Evolutionary conservation across 2,797 vertebrate genomes (phyloP).

Genomic region (Dryobates pubescens): DNA sequence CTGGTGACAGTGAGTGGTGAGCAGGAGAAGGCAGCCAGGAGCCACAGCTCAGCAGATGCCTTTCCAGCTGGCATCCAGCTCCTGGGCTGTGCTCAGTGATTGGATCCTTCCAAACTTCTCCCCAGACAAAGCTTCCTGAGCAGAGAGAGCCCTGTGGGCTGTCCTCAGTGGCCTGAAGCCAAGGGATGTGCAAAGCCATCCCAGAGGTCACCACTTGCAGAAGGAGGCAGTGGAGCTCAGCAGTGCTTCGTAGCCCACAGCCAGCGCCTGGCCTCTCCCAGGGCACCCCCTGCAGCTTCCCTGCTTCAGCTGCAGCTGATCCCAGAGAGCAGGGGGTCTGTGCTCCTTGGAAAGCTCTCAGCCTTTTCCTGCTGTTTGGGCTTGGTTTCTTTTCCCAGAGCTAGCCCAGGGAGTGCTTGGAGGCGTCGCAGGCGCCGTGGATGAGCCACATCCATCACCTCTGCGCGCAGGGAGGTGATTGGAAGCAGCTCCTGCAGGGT

Average conservation of each 20-base stretch:
- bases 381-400: neutral
- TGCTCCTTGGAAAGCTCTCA: neutral
- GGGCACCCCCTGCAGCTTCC: neutral
- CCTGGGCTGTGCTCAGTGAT: neutral
- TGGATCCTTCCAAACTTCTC: neutral
- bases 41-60: no score
- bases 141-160: neutral
- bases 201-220: neutral
- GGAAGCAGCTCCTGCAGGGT: neutral
- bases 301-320: neutral
- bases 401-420: neutral
- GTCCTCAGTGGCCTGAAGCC: neutral
- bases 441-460: neutral
- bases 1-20: neutral
- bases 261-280: fast-evolving
- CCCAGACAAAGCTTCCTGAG: neutral
- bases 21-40: neutral
- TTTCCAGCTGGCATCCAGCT: neutral
- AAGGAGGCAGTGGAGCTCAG: neutral
- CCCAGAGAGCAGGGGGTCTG: neutral
- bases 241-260: neutral
- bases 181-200: neutral
- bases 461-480: neutral
- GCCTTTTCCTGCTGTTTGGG: neutral
- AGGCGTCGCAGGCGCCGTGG: neutral